phyloP scores from a whole-genome alignment of 1,140 invertebrate species.

The Varroa destructor region DNA sequence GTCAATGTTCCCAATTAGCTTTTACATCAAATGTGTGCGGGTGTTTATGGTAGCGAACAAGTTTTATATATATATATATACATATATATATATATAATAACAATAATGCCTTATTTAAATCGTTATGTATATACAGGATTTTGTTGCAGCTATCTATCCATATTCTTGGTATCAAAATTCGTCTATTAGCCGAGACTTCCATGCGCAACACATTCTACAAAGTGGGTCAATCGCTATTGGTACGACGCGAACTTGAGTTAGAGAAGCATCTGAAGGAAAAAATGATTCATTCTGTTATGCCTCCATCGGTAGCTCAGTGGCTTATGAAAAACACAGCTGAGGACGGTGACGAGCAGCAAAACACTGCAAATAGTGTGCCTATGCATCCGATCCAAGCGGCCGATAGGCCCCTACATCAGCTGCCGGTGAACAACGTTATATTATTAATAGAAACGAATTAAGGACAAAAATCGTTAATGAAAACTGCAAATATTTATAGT shows the following conservation, averaged over 20 bases:
- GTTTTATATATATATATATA: too few species aligned
- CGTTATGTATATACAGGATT: slow-evolving; percentile 42
- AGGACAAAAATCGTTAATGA: too few species aligned
- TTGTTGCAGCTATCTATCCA: slow-evolving; percentile 77
- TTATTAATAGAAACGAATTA: too few species aligned
- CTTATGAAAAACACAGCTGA: slow-evolving; percentile 46
- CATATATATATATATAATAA: too few species aligned
- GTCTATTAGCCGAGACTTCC: slow-evolving; percentile 73
- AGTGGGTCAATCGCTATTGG: slow-evolving; percentile 76
- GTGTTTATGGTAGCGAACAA: too few species aligned
- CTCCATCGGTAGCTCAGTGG: slow-evolving; percentile 73
- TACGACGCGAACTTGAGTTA: slow-evolving; percentile 69
- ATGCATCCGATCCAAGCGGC: slow-evolving; percentile 31
- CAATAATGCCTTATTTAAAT: too few species aligned
- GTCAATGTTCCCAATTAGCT: too few species aligned
- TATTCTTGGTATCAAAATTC: slow-evolving; percentile 77
- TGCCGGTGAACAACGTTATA: slow-evolving; percentile 29
- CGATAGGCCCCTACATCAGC: slow-evolving; percentile 26
- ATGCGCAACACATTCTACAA: slow-evolving; percentile 92
- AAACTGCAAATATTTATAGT: too few species aligned
- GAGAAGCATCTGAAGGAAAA: slow-evolving; percentile 89
- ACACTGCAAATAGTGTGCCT: slow-evolving; percentile 35
- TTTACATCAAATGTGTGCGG: too few species aligned
- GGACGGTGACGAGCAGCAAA: slow-evolving; percentile 44
- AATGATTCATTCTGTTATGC: slow-evolving; percentile 95